Evolutionary conservation across 2,113 vertebrate genomes (phyloP), one percentile per base, ranked within the genome.

Genomic region (Corapipo altera): DNA sequence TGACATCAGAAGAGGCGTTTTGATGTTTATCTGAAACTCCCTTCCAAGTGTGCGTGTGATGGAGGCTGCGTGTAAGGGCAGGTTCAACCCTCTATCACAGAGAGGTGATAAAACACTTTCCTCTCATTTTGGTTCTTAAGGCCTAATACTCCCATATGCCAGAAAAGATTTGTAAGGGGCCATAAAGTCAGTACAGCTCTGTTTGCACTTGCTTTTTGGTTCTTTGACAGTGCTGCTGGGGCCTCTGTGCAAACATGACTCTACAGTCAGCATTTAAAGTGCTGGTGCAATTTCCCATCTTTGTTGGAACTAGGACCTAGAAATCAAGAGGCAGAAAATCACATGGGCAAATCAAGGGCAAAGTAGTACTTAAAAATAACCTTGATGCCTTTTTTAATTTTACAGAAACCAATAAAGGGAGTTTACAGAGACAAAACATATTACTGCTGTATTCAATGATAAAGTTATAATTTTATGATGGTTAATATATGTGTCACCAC

Each of bases 171-270:
- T 96, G 78, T 83, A 90, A 86, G 64, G 75, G 92, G 72, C 64
- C 72, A 55, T 88, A 80, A 93, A 90, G 83, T 86, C 92, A 90
- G 54, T 43, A 55, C 83, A 83, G 46, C 67, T 88, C 85, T 93
- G 93, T 87, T 91, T 93, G 76, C 89, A 80, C 84, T 95, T 93
- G 87, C 18, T 74, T 88, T 95, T 89, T 89, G 28, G 43, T 95
- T 92, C 73, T 61, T 92, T 91, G 69, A 74, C 46, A 51, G 73
- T 66, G 48, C 37, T 89, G 76, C 61, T 66, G 86, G 72, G 89
- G 86, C 71, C 93, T 96, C 79, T 94, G 65, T 71, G 80, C 57
- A 95, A 95, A 95, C 91, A 91, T 1, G 0, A 21, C 70, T 77
- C 55, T 71, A 33, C 1, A 6, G 39, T 22, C 77, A 84, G 35